Evolutionary conservation across 53 echinoderm and acorn worm species (phyloP).

Genomic region (Hippasteria phrygiana): DNA sequence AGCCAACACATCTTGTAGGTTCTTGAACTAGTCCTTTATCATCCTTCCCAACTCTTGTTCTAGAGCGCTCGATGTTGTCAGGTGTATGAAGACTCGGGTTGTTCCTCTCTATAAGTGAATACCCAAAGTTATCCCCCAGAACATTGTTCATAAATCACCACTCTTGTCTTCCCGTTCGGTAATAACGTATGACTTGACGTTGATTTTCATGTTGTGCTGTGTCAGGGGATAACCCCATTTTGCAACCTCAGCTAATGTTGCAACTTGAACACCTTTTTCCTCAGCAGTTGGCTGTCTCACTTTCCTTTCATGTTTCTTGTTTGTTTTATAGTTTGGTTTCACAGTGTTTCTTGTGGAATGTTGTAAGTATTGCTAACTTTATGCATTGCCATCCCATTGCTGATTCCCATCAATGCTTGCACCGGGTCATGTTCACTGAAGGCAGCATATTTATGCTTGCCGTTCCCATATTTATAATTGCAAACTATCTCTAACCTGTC

Average conservation of each 20-base stretch:
- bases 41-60: not conserved
- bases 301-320: not conserved
- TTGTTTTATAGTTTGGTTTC: not conserved
- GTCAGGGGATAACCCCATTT: conserved; percentile 11
- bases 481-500: no score
- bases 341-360: not conserved
- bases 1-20: not conserved
- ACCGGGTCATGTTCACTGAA: no score
- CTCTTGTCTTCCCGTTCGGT: not conserved
- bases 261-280: not conserved
- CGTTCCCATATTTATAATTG: no score
- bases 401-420: no score
- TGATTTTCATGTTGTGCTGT: not conserved
- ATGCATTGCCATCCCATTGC: not conserved
- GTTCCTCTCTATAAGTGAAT: not conserved
- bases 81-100: not conserved
- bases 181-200: not conserved
- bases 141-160: not conserved
- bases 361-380: not conserved
- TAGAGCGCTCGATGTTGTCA: not conserved
- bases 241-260: not conserved
- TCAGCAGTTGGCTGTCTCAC: not conserved
- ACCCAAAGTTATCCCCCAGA: not conserved
- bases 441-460: no score
- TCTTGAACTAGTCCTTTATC: not conserved